Evolutionary conservation across 1,140 invertebrate genomes (phyloP).

Genomic region (Idris sp.): DNA sequence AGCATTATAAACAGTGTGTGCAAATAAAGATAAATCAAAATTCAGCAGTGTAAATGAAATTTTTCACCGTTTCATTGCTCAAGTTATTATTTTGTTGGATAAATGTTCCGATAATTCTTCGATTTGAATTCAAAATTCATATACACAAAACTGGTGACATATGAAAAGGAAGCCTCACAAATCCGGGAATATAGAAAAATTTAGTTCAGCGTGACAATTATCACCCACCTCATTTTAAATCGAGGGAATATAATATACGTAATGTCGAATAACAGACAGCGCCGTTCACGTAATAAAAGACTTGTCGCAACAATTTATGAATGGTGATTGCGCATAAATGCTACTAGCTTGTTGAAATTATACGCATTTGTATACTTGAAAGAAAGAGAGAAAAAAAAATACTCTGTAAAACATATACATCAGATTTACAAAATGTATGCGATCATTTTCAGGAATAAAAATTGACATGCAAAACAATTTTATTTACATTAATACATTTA

Average conservation of each 20-base stretch:
- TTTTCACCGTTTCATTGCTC: background rate
- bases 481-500: constrained; percentile 2
- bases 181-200: background rate
- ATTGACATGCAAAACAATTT: constrained; percentile 18
- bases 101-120: background rate
- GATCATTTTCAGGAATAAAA: constrained; percentile 5
- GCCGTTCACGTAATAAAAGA: constrained; percentile 14
- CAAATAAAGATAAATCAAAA: background rate
- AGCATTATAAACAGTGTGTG: background rate
- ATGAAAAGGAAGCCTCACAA: background rate
- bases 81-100: background rate
- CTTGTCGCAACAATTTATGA: constrained; percentile 23
- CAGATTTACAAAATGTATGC: constrained; percentile 15
- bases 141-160: background rate
- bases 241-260: constrained; percentile 7
- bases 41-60: background rate
- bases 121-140: constrained; percentile 1
- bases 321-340: constrained; percentile 11
- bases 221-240: constrained; percentile 8
- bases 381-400: too few species aligned
- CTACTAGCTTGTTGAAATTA: constrained; percentile 5
- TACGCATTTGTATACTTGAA: background rate
- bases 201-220: background rate
- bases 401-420: constrained; percentile 5
- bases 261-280: constrained; percentile 5